These are phyloP conservation scores for Dinomys branickii DNA, from an alignment of 2,113 vertebrate species.

Conservation along the genomic window DNA sequence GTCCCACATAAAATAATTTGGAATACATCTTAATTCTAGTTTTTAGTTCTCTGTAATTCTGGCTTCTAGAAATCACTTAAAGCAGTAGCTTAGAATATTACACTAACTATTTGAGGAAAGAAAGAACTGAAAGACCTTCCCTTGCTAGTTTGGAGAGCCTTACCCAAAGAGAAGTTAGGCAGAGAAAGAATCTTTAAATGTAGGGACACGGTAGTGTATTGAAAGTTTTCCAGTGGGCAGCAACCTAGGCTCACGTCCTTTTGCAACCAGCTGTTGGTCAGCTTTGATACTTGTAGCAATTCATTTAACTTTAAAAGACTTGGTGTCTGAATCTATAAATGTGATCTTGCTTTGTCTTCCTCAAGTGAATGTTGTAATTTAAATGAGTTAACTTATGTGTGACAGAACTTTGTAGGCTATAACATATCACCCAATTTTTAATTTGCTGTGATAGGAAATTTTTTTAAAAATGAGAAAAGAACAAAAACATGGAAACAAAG, in stretches of 20 bases:
- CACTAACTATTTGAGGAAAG: background rate
- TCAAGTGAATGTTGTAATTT: background rate
- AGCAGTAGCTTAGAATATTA: conserved; percentile 26
- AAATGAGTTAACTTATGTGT: background rate
- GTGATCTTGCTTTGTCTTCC: background rate
- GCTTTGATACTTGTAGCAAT: background rate
- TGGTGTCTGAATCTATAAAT: background rate
- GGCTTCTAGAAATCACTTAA: conserved; percentile 16
- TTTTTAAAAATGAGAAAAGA: too few species aligned
- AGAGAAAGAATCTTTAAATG: conserved; percentile 10
- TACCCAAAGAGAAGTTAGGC: background rate
- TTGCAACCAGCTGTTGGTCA: background rate
- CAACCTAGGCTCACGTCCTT: background rate
- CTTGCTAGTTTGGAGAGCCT: background rate
- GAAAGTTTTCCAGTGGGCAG: background rate
- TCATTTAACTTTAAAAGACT: background rate
- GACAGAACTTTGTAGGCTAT: conserved; percentile 38
- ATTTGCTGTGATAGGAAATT: background rate
- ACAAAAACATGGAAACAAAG: too few species aligned
- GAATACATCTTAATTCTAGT: background rate
- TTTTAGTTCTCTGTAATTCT: conserved; percentile 31
- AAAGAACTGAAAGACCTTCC: conserved; percentile 22
- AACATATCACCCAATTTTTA: background rate
- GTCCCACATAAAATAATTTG: background rate
- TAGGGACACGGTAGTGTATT: background rate